These are phyloP conservation scores for Baronia brevicornis DNA, from an alignment of 2,888 invertebrate genomes.

Conservation along the genomic window DNA sequence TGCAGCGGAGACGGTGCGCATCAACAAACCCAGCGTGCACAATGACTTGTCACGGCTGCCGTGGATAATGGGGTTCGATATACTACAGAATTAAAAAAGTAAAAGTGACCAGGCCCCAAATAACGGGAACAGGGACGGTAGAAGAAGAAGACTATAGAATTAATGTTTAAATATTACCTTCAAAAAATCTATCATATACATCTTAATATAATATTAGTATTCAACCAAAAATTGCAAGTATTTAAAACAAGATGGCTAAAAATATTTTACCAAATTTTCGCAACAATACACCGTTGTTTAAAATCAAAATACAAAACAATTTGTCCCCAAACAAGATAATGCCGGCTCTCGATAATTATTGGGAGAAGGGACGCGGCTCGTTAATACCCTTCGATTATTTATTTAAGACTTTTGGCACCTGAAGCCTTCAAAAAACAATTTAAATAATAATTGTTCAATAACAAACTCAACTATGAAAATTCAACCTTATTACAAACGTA, in stretches of 20 bases:
- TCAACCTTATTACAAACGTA: constrained; percentile 16
- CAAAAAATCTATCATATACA: no score
- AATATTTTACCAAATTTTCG: no score
- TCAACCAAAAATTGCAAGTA: no score
- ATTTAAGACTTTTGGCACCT: constrained; percentile 65
- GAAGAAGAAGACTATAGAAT: no score
- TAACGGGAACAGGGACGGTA: no score
- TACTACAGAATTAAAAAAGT: constrained; percentile 35
- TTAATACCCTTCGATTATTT: constrained; percentile 66
- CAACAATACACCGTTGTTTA: constrained; percentile 9
- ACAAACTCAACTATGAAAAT: constrained; percentile 17
- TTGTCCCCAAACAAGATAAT: constrained; percentile 27
- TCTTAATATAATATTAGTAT: no score
- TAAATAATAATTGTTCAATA: constrained; percentile 39
- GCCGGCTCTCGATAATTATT: constrained; percentile 41
- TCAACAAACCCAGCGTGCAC: constrained; percentile 35
- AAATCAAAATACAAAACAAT: constrained; percentile 15
- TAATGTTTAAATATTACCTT: no score
- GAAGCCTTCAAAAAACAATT: constrained; percentile 53
- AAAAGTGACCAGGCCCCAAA: constrained; percentile 2
- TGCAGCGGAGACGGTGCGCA: constrained; percentile 28
- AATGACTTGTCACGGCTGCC: constrained; percentile 35
- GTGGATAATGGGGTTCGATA: constrained; percentile 53
- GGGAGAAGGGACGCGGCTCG: constrained; percentile 49
- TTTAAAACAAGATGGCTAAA: no score